Evolutionary conservation across 1,140 invertebrate species (phyloP), one percentile per base, ranked within the genome.

Genomic region (Thrips palmi): DNA sequence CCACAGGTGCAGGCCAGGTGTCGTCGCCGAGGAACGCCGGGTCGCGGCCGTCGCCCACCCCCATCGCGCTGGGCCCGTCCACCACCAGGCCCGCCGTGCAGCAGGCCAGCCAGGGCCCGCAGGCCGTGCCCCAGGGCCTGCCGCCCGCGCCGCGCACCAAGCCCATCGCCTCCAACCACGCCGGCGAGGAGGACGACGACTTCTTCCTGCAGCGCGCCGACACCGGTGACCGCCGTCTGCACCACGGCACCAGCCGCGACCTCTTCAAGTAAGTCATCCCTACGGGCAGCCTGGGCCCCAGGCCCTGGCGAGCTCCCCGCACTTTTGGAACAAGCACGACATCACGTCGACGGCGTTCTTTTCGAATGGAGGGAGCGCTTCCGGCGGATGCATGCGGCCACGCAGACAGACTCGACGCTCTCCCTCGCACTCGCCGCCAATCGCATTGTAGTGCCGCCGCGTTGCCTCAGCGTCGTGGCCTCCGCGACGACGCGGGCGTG

Each of bases 171-270:
- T 4, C 46, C 43, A 52, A 52, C 41, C 50, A 52, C 21, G 48
- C 47, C 41, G 49, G 58, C 41, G 54, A 52, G 34, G 67, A 68
- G 43, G 69, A 60, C 37, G 78, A 82, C 50, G 70, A 74, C 18
- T 82, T 79, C 53, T 67, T 74, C 47, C 62, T 83, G 4, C 77
- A 82, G 48, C 63, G 75, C 11, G 76, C 76, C 17, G 78, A 82
- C 54, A 74, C 73, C 39, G 75, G 77, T 21, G 69, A 71, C 42
- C 59, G 64, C 14, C 47, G 54, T n/a, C 48, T 61, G 6, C 57
- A 58, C 23, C 43, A 42, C 8, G n/a, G n/a, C n/a, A n/a, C n/a
- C n/a, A 11, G 10, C 8, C 15, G 27, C 15, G 48, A 52, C 32
- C 23, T 51, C 4, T 41, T 51, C n/a, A 48, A 46, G 47, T 46